phyloP scores from a whole-genome alignment of 2,113 vertebrate species.

The Cyanocitta stelleri region DNA sequence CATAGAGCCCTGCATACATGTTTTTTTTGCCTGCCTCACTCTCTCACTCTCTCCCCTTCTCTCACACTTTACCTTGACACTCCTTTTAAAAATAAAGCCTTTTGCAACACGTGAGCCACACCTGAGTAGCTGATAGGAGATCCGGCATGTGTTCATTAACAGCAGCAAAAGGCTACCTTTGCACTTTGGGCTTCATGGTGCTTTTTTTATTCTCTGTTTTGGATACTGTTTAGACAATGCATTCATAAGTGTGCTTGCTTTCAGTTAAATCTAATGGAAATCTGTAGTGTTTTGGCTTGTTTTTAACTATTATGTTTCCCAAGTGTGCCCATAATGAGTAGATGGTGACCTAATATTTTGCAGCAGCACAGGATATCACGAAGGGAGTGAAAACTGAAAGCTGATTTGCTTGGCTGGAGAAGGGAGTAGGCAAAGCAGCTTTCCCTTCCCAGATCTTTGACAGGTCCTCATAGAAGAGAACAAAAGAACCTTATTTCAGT shows the following conservation, averaged over 20 bases:
- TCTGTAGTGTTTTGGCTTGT: background rate
- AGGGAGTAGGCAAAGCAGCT: background rate
- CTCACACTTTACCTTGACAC: background rate
- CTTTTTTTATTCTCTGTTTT: background rate
- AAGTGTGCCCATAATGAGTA: background rate
- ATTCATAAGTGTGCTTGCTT: background rate
- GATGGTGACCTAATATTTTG: background rate
- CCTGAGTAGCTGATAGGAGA: conserved; percentile 7
- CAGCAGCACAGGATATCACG: background rate
- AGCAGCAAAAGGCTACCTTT: background rate
- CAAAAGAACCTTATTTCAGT: background rate
- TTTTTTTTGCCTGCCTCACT: background rate
- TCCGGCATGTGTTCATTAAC: background rate
- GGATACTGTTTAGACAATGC: background rate
- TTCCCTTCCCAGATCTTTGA: background rate
- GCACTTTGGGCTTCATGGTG: background rate
- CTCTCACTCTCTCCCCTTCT: background rate
- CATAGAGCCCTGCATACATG: fast-evolving
- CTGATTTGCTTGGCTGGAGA: background rate
- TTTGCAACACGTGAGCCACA: background rate
- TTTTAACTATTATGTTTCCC: background rate
- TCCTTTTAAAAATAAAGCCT: background rate
- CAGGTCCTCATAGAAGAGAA: background rate
- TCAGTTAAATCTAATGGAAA: background rate
- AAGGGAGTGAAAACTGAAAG: background rate